phyloP scores from a whole-genome alignment of 53 echinoderm and acorn worm species.

The Apostichopus leukothele region DNA sequence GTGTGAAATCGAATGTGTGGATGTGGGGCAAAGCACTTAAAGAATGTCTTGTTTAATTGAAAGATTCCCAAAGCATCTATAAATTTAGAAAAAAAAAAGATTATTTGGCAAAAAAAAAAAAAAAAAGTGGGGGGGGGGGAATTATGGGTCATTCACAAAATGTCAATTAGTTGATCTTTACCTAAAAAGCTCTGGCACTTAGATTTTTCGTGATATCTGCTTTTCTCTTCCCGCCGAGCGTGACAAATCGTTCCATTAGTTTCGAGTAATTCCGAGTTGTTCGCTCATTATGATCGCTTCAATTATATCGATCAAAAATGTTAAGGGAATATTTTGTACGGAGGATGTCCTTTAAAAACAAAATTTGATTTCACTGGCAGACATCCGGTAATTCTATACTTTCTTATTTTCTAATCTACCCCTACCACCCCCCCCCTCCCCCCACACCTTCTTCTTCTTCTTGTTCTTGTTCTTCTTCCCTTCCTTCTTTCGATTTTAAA shows the following conservation, averaged over 20 bases:
- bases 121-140: no score
- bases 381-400: no score
- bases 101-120: neutral
- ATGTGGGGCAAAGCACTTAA: neutral
- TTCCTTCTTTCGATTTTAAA: no score
- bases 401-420: no score
- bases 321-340: no score
- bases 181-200: neutral
- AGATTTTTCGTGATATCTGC: neutral
- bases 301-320: neutral
- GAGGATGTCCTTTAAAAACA: no score
- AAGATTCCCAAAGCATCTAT: neutral
- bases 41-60: neutral
- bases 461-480: no score
- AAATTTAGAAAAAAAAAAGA: neutral
- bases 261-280: neutral
- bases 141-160: neutral
- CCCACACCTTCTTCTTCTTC: no score
- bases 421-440: no score
- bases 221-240: neutral
- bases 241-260: slow-evolving; percentile 1
- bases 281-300: neutral
- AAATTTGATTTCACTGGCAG: no score
- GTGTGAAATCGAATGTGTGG: neutral
- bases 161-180: neutral